Base-by-base conservation (phyloP, 2,888 invertebrate species). In the Digitonthophagus gazella region DNA sequence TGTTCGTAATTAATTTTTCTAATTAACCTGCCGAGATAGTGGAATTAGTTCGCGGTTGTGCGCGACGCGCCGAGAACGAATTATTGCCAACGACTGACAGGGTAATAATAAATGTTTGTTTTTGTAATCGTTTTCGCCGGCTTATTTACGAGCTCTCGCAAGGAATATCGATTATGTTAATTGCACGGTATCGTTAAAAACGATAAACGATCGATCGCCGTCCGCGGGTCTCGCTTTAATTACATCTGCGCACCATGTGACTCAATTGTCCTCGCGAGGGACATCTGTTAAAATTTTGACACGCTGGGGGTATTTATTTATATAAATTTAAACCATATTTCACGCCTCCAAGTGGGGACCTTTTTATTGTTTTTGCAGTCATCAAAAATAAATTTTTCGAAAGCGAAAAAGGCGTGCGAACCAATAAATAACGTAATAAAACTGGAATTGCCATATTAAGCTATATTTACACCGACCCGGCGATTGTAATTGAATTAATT, bases 1-100 rank as follows among this genome's bases (percentile, higher is more conserved):
- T 61, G 61, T 61, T 61, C 61, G 61, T 61, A 61, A 61, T 61
- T 61, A 61, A 61, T 61, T 61, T 61, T 61, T 61, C 61, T 61
- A 61, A 61, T 61, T 61, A 61, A 61, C 61, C n/a, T 20, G 61
- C 18, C n/a, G 19, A 61, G 61, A 61, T 20, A 44, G 18, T 18
- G 18, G 20, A 58, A 58, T 58, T 58, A 18, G 20, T 20, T 44
- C 28, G 28, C 28, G 28, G 28, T 44, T 44, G 28, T 44, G 28
- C 16, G 58, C 58, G 18, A 58, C 18, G 18, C 58, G 58, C n/a
- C 15, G 58, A 16, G 18, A 58, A 58, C 56, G 44, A 65, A 55
- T 65, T 55, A 65, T 65, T 65, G 56, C 54, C n/a, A 65, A 18
- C 22, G 54, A 65, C 65, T 44, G 18, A 55, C 65, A 65, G n/a